Base-by-base conservation (phyloP, 2,113 vertebrate species). In the Sturnus vulgaris region DNA sequence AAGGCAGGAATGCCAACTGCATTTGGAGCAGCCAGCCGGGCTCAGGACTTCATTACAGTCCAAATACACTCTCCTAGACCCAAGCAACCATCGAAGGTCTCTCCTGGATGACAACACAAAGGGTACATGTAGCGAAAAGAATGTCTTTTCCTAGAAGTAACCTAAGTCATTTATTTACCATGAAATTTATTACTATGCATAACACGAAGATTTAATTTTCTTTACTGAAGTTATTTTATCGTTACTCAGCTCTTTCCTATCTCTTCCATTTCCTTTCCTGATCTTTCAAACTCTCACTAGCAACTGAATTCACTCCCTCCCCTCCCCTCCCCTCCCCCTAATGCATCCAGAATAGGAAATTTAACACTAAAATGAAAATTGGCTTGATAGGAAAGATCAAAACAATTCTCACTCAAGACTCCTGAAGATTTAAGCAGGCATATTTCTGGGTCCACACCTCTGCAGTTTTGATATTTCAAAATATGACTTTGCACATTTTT, bases 51-150 rank as follows among this genome's bases (percentile, higher is more conserved):
- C 46, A 25, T 18, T 55, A 42, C 31, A 7, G 56, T 3, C 60
- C 63, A 61, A 59, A 73, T 4, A 44, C 3, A 5, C 21, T 10
- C 61, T 37, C 46, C 50, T 23, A n/a, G 11, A 46, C 63, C 59
- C 15, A 12, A 4, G 9, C 3, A 66, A 71, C 50, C 75, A 40
- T 0, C 1, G 0, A 22, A 0, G 0, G 50, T 12, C 73, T 78
- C 31, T 31, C 63, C 24, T 16, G 1, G 14, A 72, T 12, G 23
- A 24, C 40, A 60, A 27, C 15, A 79, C 17, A 33, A 71, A 68
- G 37, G 17, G 12, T n/a, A 14, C 15, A 10, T 1, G 2, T 5
- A 17, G 25, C n/a, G 8, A 55, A 86, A 71, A 44, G 20, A 59
- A 49, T 5, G 12, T 55, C 22, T 82, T 50, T 39, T 63, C 30